phyloP scores from a whole-genome alignment of 2,888 invertebrate genomes.

The Cheilosia scutellata region DNA sequence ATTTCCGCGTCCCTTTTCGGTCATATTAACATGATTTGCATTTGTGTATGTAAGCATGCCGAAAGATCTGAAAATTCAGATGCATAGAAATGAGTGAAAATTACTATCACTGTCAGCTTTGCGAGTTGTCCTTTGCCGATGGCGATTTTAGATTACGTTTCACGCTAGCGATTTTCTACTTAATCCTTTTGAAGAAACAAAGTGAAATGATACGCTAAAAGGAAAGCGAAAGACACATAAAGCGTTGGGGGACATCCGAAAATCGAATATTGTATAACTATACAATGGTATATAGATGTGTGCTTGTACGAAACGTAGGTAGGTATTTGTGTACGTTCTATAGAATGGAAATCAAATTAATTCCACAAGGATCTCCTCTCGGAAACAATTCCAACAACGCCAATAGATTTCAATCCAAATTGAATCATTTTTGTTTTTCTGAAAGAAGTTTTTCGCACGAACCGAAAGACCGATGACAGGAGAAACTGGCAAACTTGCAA shows the following conservation, averaged over 20 bases:
- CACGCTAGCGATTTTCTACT: background rate
- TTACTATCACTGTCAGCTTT: background rate
- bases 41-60: background rate
- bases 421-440: slow-evolving; percentile 47
- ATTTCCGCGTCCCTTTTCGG: slow-evolving; percentile 6
- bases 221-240: background rate
- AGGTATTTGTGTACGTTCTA: background rate
- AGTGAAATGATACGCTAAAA: background rate
- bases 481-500: background rate
- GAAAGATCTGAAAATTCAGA: background rate
- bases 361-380: slow-evolving; percentile 30
- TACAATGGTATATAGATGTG: background rate
- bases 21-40: slow-evolving; percentile 9
- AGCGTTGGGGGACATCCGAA: background rate
- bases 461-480: background rate
- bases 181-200: slow-evolving; percentile 9
- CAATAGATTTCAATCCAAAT: slow-evolving; percentile 47
- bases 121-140: background rate
- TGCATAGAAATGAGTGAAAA: slow-evolving; percentile 12
- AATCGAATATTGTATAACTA: background rate
- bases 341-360: slow-evolving; percentile 43
- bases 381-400: slow-evolving; percentile 38
- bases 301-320: background rate
- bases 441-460: background rate
- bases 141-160: slow-evolving; percentile 6